Base-by-base conservation (phyloP, 2,888 invertebrate species). In the Agonopterix heracliana region DNA sequence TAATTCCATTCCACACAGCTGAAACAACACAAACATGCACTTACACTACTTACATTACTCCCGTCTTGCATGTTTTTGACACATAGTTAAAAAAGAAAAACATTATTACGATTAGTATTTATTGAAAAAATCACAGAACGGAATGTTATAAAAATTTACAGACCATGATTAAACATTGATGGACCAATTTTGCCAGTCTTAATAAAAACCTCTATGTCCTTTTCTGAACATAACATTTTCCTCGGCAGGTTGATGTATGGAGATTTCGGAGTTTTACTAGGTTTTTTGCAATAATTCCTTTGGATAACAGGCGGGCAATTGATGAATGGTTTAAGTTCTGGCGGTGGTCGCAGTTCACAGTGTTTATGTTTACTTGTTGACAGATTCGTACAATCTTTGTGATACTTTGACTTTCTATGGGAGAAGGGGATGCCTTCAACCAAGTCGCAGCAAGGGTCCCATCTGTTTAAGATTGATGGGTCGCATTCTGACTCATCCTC, bases 371-470 rank as follows among this genome's bases (percentile, higher is more conserved):
- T 26, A 26, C 26, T 26, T 26, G 26, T 26, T 26, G 26, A 26
- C 7, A 7, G 3, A 26, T 57, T 59, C 36, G 59, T 68, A 52
- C 83, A 85, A 36, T 59, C 52, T 1, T 54, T 44, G 45, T 83
- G 84, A 47, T 82, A 83, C 48, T 56, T 76, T 0, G 84, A 82
- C 1, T 35, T 49, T 46, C 53, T 66, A 47, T 80, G 76, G 2
- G 69, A 59, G 51, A 61, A 64, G 0, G 82, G 80, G 10, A 76
- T 74, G 2, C 48, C 45, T 10, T 44, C 34, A 0, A 60, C 55
- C 1, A 54, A 55, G 2, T 55, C 49, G 9, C n/a, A 9, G n/a
- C 9, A 38, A 9, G 9, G 3, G 38, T 38, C n/a, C 26, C 26
- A 26, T 26, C 26, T 26, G n/a, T 38, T n/a, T 4, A 3, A 10